A percentile compares a stretch with the other conserved stretches of the same genome.
Conservation (phyloP, 2,113 vertebrate species). For the Hystrix cristata region DNA sequence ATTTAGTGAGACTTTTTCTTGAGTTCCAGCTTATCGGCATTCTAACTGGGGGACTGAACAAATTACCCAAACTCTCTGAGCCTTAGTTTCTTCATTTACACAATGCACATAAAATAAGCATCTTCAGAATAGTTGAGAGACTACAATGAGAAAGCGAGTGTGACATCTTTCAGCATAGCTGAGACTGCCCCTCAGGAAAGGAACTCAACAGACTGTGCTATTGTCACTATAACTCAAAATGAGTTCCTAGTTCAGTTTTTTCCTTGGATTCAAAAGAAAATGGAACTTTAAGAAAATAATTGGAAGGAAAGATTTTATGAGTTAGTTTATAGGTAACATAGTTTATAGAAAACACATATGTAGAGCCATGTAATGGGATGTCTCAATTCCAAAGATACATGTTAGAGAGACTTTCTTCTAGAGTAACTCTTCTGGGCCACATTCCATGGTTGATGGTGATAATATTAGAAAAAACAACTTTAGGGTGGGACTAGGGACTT, state of each 20-base stretch:
- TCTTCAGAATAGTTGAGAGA: neutral
- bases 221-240: neutral
- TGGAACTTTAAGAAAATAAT: neutral
- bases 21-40: neutral
- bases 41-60: neutral
- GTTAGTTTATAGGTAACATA: neutral
- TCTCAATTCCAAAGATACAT: neutral
- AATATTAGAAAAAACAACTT: neutral
- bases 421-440: neutral
- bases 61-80: neutral
- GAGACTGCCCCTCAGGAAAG: neutral
- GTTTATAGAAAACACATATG: neutral
- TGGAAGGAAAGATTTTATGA: slow-evolving; percentile 39
- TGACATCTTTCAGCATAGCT: neutral
- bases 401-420: neutral
- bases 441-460: neutral
- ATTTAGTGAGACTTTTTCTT: slow-evolving; percentile 6
- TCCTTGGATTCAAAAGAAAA: slow-evolving; percentile 8
- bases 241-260: neutral
- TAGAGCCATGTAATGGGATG: neutral
- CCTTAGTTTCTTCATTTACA: slow-evolving; percentile 33
- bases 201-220: neutral
- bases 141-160: slow-evolving; percentile 26
- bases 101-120: slow-evolving; percentile 16
- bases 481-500: neutral